Conservation (phyloP, 2,888 invertebrate species). For the Apamea epomidion region DNA sequence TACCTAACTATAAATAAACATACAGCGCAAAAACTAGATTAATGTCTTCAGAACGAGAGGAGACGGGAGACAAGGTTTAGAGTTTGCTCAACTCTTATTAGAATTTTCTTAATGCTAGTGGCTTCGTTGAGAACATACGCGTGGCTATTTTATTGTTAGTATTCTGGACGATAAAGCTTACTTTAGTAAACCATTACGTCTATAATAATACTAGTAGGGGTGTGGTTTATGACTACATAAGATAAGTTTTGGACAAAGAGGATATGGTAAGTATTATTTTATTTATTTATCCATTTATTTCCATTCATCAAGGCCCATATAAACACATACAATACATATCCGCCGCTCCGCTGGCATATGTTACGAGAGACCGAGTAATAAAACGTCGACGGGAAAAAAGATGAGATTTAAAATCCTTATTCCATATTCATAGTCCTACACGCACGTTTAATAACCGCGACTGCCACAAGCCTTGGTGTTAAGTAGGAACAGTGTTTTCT, state of each 20-base stretch:
- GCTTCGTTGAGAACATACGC: background rate
- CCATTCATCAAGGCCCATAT: too few relatives aligned
- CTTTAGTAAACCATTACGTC: background rate
- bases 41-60: constrained; percentile 60
- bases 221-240: constrained; percentile 14
- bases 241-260: background rate
- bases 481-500: background rate
- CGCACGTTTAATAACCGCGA: background rate
- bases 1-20: constrained; percentile 41
- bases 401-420: background rate
- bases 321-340: too few relatives aligned
- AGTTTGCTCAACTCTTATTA: constrained; percentile 50
- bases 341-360: background rate
- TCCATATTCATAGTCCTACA: background rate
- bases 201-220: background rate
- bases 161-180: constrained; percentile 16
- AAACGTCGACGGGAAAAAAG: background rate
- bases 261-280: background rate
- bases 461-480: background rate
- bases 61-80: constrained; percentile 47
- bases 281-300: too few relatives aligned
- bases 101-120: constrained; percentile 7
- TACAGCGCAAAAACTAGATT: constrained; percentile 51
- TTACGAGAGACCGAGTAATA: background rate
- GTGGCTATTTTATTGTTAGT: constrained; percentile 21